phyloP scores from a whole-genome alignment of 2,888 invertebrate genomes.

The Tuberolachnus salignus region DNA sequence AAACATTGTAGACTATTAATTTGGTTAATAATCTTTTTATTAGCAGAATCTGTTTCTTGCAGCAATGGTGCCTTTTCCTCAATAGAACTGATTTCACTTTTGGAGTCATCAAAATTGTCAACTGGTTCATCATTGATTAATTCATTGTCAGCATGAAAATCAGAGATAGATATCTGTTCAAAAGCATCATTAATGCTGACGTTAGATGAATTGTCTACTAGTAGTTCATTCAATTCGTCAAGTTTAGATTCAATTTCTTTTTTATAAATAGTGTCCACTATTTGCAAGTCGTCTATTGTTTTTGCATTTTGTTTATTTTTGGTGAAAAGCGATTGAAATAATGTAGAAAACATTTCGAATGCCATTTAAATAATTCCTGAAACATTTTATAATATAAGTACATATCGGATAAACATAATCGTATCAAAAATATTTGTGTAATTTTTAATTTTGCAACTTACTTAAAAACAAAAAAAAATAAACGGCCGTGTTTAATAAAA shows the following conservation, averaged over 20 bases:
- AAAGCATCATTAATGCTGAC: constrained; percentile 12
- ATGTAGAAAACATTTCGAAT: constrained; percentile 7
- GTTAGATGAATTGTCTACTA: background rate
- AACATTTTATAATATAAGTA: background rate
- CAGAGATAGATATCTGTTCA: background rate
- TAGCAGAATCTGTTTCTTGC: background rate
- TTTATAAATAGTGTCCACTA: background rate
- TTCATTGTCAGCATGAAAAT: background rate
- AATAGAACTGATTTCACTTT: constrained; percentile 23
- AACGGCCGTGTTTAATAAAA: too few species aligned
- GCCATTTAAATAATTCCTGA: background rate
- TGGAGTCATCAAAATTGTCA: constrained; percentile 4
- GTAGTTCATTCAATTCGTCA: background rate
- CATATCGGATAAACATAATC: too few species aligned
- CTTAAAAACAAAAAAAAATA: too few species aligned
- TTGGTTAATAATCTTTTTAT: background rate
- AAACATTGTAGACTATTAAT: constrained; percentile 41
- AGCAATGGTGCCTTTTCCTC: background rate
- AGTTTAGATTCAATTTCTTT: background rate
- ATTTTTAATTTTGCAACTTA: too few species aligned
- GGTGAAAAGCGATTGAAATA: constrained; percentile 13
- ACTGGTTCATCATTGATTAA: background rate
- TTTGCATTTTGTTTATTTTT: background rate
- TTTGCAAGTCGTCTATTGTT: background rate
- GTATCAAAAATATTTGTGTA: too few species aligned